Percentiles rank a stretch among this genome's conserved stretches.
These are phyloP conservation scores for Leptinotarsa rubiginosa DNA, from an alignment of 2,888 invertebrate species.

Conservation along the genomic window DNA sequence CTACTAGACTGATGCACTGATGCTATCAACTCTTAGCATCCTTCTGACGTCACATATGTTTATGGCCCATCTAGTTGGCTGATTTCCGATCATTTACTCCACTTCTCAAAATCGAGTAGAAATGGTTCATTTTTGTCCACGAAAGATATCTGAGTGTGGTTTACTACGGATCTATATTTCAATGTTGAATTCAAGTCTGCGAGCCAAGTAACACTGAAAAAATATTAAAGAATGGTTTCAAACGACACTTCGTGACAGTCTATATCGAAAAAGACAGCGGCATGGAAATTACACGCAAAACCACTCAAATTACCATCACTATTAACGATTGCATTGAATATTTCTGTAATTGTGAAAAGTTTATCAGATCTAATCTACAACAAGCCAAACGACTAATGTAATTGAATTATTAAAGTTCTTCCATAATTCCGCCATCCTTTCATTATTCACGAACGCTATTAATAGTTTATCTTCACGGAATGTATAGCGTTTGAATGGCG, in stretches of 20 bases:
- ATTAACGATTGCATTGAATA: constrained; percentile 34
- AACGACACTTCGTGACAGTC: constrained; percentile 16
- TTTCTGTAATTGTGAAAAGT: constrained; percentile 34
- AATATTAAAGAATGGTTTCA: neutral
- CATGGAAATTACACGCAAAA: constrained; percentile 28
- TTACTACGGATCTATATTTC: neutral
- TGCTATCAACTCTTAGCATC: too few species aligned
- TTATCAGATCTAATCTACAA: constrained; percentile 31
- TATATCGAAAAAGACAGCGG: constrained; percentile 17
- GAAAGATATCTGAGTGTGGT: too few species aligned
- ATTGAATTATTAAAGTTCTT: constrained; percentile 30
- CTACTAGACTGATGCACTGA: too few species aligned
- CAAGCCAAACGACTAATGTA: constrained; percentile 33
- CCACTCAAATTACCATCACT: constrained; percentile 36
- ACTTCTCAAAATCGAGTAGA: too few species aligned
- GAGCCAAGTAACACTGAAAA: neutral
- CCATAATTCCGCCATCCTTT: constrained; percentile 29
- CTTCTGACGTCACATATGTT: too few species aligned
- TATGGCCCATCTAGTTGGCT: too few species aligned
- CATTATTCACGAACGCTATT: constrained; percentile 18
- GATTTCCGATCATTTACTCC: too few species aligned
- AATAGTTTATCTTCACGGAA: constrained; percentile 19
- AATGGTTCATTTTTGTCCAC: too few species aligned
- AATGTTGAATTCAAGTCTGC: neutral
- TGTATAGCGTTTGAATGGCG: constrained; percentile 11